phyloP scores from a whole-genome alignment of 2,113 vertebrate genomes.

The Pogona vitticeps region DNA sequence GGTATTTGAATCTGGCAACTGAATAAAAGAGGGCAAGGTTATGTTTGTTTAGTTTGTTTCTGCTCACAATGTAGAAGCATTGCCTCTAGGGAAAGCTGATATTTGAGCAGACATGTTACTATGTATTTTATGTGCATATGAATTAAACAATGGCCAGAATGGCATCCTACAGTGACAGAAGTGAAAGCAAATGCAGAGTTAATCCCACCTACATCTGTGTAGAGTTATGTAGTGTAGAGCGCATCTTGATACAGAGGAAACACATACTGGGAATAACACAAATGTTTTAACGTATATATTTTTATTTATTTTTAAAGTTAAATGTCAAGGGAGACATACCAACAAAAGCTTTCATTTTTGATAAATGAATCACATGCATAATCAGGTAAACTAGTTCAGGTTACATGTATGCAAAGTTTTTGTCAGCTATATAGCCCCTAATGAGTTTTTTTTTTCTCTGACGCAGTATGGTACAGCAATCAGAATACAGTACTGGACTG shows the following conservation, averaged over 20 bases:
- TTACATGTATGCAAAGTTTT: too few species aligned
- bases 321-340: not conserved
- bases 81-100: slow-evolving; percentile 63
- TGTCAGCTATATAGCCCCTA: too few species aligned
- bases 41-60: slow-evolving; percentile 39
- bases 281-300: too few species aligned
- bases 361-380: not conserved
- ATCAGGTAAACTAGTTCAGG: too few species aligned
- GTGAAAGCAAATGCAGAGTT: slow-evolving; percentile 35
- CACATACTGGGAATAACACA: not conserved
- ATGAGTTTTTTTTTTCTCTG: too few species aligned
- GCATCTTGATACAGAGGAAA: slow-evolving; percentile 20
- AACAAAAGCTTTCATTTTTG: not conserved
- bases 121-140: slow-evolving; percentile 59
- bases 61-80: slow-evolving; percentile 43
- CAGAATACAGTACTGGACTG: too few species aligned
- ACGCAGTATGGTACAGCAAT: too few species aligned
- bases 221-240: not conserved
- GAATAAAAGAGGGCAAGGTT: slow-evolving; percentile 56
- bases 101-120: slow-evolving; percentile 68
- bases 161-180: slow-evolving; percentile 44
- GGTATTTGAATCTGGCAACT: slow-evolving; percentile 62
- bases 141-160: slow-evolving; percentile 58
- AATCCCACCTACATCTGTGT: not conserved
- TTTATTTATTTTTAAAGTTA: slow-evolving; percentile 12